Conservation (phyloP, 2,113 vertebrate genomes). For the Hippoglossus stenolepis region DNA sequence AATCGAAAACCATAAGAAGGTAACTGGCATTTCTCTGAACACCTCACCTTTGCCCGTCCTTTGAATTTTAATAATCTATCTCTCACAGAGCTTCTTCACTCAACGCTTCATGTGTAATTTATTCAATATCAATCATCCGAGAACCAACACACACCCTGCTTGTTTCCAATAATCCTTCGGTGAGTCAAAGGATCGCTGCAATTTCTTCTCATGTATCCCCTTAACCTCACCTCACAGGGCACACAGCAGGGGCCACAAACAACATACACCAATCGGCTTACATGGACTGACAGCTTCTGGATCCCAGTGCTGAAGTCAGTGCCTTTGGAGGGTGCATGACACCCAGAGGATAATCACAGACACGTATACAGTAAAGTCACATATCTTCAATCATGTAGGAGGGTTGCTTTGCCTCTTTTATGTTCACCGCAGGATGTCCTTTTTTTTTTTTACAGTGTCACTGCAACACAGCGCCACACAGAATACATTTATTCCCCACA, state of each 20-base stretch:
- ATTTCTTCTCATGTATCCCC: slow-evolving; percentile 9
- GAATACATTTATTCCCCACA: slow-evolving; percentile 2
- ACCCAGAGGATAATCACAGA: slow-evolving; percentile 38
- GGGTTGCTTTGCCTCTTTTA: slow-evolving; percentile 46
- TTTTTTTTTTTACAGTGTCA: slow-evolving; percentile 2
- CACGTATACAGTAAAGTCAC: slow-evolving; percentile 10
- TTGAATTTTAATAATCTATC: not conserved
- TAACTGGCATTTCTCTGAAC: not conserved
- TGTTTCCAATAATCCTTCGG: not conserved
- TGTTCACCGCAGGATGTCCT: slow-evolving; percentile 9
- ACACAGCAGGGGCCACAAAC: slow-evolving; percentile 44
- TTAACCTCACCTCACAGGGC: slow-evolving; percentile 10
- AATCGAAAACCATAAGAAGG: not conserved
- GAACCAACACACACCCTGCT: slow-evolving; percentile 12
- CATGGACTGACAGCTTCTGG: slow-evolving; percentile 26
- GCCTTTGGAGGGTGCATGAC: slow-evolving; percentile 11
- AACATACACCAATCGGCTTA: slow-evolving; percentile 26
- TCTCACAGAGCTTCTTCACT: not conserved
- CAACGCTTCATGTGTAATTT: not conserved
- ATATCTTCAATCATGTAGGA: slow-evolving; percentile 49
- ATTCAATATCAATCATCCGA: not conserved
- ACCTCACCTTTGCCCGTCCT: not conserved
- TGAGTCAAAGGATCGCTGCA: slow-evolving; percentile 17
- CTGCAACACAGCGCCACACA: slow-evolving; percentile 14
- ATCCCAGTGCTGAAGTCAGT: slow-evolving; percentile 31